Evolutionary conservation across 2,113 vertebrate genomes (phyloP), one percentile per base, ranked within the genome.

Genomic region (Eubucco bourcierii): DNA sequence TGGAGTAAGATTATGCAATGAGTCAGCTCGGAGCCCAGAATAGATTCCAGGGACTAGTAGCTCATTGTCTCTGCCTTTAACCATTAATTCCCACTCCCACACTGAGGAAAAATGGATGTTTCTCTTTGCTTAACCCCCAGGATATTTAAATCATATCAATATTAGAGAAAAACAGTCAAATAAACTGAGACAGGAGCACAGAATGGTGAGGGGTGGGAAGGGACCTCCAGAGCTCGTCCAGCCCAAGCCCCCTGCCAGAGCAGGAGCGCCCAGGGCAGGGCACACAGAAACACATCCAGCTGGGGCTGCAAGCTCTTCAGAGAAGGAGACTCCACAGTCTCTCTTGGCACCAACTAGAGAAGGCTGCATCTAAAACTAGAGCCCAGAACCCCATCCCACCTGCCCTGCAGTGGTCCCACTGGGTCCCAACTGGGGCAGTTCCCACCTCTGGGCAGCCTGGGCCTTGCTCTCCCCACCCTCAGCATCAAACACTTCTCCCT

Each of bases 11-110:
- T 87, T 84, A 92, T 80, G 93, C 58, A 81, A 84, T 92, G 91
- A 96, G 91, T 96, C 94, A 95, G 93, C 78, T 81, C 84, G 78
- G 50, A 88, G 66, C 78, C 78, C 78, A 84, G 78, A 95, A 96
- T 81, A 96, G 93, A 90, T 21, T 90, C n/a, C 60, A 76, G 41
- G 21, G 77, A 90, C 90, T 82, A 5, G 24, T 87, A 66, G 84
- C 71, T 93, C 71, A 79, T 90, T 87, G 88, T 89, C 63, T 78
- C 84, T 76, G 59, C 61, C 59, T 81, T 92, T 90, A 95, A 94
- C 91, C 46, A 87, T 82, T 90, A 87, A 90, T 93, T 90, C 9
- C 1, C 55, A 84, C 79, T 87, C 92, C 84, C 78, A 91, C 50
- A 58, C 17, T 20, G 33, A 76, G 47, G 66, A 88, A 78, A 91